Conservation (phyloP, 2,888 invertebrate genomes). For the Drosophila helvetica region DNA sequence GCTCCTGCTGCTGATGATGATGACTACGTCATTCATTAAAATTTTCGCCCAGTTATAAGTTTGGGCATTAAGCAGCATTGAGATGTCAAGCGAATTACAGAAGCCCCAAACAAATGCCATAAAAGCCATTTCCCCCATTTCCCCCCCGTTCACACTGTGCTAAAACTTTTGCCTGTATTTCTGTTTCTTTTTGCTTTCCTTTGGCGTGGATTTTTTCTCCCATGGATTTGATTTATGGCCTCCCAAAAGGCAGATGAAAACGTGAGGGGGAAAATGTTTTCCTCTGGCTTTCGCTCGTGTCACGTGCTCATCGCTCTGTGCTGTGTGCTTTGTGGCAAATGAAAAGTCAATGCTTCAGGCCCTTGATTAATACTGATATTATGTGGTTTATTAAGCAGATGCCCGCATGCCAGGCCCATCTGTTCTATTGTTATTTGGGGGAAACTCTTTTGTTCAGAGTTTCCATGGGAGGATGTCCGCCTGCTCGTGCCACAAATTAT, state of each 20-base stretch:
- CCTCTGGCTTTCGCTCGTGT: conserved; percentile 3
- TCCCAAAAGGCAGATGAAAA: conserved; percentile 37
- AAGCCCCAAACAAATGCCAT: conserved; percentile 73
- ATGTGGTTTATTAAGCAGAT: conserved; percentile 73
- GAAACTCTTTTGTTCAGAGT: conserved; percentile 71
- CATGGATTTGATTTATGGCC: conserved; percentile 63
- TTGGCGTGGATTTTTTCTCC: neutral
- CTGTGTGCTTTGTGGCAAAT: conserved; percentile 33
- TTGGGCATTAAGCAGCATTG: conserved; percentile 77
- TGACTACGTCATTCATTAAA: conserved; percentile 77
- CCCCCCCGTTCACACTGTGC: conserved; percentile 51
- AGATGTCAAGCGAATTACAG: conserved; percentile 74
- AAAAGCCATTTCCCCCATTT: conserved; percentile 53
- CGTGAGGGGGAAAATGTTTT: conserved; percentile 38
- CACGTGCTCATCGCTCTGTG: conserved; percentile 18
- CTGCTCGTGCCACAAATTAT: conserved; percentile 60
- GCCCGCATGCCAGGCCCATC: conserved; percentile 2
- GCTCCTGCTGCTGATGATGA: conserved; percentile 29
- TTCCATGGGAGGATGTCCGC: conserved; percentile 55
- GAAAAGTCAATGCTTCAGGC: conserved; percentile 74
- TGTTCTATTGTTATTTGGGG: conserved; percentile 54
- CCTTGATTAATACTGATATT: conserved; percentile 77
- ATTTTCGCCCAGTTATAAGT: conserved; percentile 64
- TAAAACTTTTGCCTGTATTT: conserved; percentile 56
- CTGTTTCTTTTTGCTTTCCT: conserved; percentile 26